A percentile compares a stretch with the other conserved stretches of the same genome.
These are phyloP conservation scores for Tenualosa thibaudeaui DNA, from an alignment of 2,797 vertebrate species.

Conservation along the genomic window DNA sequence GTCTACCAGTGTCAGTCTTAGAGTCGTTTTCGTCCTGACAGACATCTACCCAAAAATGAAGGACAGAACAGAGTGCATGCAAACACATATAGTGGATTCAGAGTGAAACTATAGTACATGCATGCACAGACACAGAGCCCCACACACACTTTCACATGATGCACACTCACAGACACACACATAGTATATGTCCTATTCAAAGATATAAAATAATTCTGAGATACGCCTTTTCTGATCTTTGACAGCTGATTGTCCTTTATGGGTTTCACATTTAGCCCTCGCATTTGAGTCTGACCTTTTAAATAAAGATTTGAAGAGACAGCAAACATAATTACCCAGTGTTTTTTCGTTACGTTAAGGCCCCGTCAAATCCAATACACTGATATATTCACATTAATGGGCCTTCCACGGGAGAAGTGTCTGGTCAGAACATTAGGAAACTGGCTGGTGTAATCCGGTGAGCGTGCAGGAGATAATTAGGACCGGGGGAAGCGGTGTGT, in stretches of 20 bases:
- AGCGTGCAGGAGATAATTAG: slow-evolving; percentile 12
- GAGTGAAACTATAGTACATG: background rate
- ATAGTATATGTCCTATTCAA: background rate
- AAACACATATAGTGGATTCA: slow-evolving; percentile 8
- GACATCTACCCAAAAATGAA: slow-evolving; percentile 32
- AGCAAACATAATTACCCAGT: background rate
- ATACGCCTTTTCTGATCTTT: background rate
- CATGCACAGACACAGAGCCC: background rate
- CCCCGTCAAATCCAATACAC: slow-evolving; percentile 4
- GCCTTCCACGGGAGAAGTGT: background rate
- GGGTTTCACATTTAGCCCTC: background rate
- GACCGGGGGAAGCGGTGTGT: slow-evolving; percentile 2
- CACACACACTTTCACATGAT: background rate
- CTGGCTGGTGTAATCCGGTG: background rate
- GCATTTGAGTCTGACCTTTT: slow-evolving; percentile 5
- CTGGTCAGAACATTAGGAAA: background rate
- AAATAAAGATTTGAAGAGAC: slow-evolving; percentile 10
- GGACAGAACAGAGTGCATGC: background rate
- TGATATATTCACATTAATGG: slow-evolving; percentile 16
- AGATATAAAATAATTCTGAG: background rate
- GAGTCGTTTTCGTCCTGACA: slow-evolving; percentile 12
- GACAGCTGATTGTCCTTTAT: background rate
- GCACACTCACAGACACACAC: background rate
- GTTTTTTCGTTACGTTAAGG: background rate
- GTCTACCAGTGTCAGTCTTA: slow-evolving; percentile 28